A percentile compares a stretch with the other conserved stretches of the same genome.
Evolutionary conservation across 2,113 vertebrate genomes (phyloP).

Genomic region (Embiotoca jacksoni): DNA sequence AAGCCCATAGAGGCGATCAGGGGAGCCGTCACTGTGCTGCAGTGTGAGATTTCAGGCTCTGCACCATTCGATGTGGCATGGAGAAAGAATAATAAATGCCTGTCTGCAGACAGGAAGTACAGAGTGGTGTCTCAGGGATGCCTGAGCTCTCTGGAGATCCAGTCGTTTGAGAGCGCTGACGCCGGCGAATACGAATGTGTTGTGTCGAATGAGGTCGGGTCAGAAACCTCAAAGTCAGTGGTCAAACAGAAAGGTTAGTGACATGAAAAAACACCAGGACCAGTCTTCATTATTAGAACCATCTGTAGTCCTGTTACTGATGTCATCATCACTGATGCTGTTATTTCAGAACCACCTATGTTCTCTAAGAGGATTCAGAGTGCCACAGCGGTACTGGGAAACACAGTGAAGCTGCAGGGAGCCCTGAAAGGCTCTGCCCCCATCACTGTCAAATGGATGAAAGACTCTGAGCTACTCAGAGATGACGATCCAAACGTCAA

Average conservation of each 20-base stretch:
- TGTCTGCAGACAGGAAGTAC: slow-evolving; percentile 92
- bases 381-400: slow-evolving; percentile 89
- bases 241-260: slow-evolving; percentile 93
- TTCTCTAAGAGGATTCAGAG: slow-evolving; percentile 96
- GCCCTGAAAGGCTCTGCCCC: slow-evolving; percentile 92
- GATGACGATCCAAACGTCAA: slow-evolving; percentile 90
- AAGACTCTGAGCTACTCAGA: slow-evolving; percentile 91
- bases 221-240: slow-evolving; percentile 87
- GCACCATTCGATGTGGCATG: slow-evolving; percentile 91
- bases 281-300: too few relatives aligned
- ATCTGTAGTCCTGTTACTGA: not conserved
- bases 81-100: slow-evolving; percentile 92
- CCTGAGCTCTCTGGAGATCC: slow-evolving; percentile 89
- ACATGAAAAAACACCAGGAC: not conserved
- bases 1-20: slow-evolving; percentile 89
- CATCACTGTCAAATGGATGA: slow-evolving; percentile 92
- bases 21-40: slow-evolving; percentile 88
- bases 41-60: slow-evolving; percentile 92
- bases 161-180: slow-evolving; percentile 92
- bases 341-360: slow-evolving; percentile 89
- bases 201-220: slow-evolving; percentile 92
- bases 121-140: slow-evolving; percentile 88
- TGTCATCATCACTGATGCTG: not conserved
- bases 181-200: slow-evolving; percentile 92
- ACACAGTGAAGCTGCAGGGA: slow-evolving; percentile 88